Conservation (phyloP, 2,113 vertebrate genomes). For the Aptenodytes forsteri region DNA sequence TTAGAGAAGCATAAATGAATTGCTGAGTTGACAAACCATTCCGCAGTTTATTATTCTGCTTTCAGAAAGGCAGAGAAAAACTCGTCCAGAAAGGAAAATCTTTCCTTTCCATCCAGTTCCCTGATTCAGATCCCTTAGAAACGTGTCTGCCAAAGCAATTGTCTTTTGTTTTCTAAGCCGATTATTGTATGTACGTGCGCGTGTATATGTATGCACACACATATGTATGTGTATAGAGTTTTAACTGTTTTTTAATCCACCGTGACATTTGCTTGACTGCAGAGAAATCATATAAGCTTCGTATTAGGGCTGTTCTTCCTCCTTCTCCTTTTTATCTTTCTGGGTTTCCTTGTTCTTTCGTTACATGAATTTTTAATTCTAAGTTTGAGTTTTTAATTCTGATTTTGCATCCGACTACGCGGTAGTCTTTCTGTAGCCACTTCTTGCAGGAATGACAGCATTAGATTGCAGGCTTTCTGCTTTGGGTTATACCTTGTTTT, state of each 20-base stretch:
- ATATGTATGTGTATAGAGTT: rapidly evolving
- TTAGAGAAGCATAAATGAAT: not conserved
- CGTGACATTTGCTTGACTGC: not conserved
- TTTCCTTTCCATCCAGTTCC: not conserved
- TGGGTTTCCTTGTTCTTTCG: not conserved
- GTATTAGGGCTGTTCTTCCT: not conserved
- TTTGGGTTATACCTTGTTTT: not conserved
- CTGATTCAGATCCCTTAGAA: not conserved
- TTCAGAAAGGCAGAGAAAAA: not conserved
- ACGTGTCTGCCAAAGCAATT: not conserved
- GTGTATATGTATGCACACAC: not conserved
- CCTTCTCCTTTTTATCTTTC: not conserved
- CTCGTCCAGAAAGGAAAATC: not conserved
- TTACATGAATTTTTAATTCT: not conserved
- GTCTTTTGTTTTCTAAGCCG: not conserved
- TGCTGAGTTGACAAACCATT: not conserved
- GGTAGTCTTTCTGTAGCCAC: not conserved
- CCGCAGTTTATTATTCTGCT: not conserved
- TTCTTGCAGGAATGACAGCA: not conserved
- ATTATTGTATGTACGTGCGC: not conserved
- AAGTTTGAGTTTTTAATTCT: not conserved
- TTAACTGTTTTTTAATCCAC: not conserved
- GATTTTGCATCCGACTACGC: not conserved
- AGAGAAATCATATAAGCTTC: not conserved
- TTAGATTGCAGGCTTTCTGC: not conserved